Conservation (phyloP, 2,888 invertebrate species). For the Acrobasis suavella region DNA sequence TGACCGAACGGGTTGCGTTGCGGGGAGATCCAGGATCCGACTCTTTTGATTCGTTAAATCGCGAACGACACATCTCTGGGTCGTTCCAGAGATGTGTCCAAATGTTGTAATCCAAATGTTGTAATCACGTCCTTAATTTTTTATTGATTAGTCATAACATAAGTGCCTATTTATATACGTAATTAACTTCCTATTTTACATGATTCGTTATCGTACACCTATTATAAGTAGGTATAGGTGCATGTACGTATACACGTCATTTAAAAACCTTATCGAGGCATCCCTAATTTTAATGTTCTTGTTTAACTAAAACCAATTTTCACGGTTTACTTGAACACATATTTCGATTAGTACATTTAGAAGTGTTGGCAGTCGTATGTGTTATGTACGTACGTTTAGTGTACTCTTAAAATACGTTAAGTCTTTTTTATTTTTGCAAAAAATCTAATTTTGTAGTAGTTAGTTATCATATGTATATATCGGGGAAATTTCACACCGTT, state of each 20-base stretch:
- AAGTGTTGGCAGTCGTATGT: not conserved
- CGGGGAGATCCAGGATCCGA: too few species aligned
- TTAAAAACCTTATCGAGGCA: not conserved
- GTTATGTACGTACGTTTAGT: not conserved
- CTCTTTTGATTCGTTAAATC: too few species aligned
- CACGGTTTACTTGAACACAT: not conserved
- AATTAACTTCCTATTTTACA: not conserved
- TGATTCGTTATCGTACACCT: not conserved
- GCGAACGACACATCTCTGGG: too few species aligned
- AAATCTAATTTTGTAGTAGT: too few species aligned
- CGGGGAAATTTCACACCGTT: too few species aligned
- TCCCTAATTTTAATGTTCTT: not conserved
- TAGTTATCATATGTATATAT: too few species aligned
- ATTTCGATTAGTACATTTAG: not conserved
- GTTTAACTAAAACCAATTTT: conserved; percentile 2
- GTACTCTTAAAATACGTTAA: not conserved
- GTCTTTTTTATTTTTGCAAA: too few species aligned
- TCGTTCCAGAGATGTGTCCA: too few species aligned
- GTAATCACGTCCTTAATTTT: too few species aligned
- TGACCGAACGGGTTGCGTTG: too few species aligned
- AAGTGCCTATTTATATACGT: not conserved
- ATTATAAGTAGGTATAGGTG: not conserved
- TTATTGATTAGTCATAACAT: not conserved
- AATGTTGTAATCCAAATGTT: too few species aligned
- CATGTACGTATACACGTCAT: not conserved